Percentiles rank a stretch among this genome's conserved stretches.
Conservation (phyloP, 2,797 vertebrate genomes). For the Melanotaenia trifasciata region DNA sequence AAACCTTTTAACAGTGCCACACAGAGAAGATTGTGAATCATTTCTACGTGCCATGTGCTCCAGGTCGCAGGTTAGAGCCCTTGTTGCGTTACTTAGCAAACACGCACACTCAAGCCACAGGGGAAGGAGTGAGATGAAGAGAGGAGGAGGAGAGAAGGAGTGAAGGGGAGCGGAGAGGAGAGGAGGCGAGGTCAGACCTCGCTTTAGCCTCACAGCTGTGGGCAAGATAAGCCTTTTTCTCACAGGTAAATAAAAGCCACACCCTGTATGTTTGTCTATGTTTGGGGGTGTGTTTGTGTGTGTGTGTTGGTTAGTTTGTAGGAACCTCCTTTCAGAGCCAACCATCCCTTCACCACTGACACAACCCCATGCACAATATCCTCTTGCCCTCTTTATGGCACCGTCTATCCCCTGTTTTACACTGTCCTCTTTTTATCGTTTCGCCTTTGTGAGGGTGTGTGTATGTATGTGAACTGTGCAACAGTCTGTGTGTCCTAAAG, state of each 20-base stretch:
- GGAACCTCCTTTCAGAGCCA: slow-evolving; percentile 33
- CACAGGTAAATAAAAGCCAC: slow-evolving; percentile 78
- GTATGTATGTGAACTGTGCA: slow-evolving; percentile 9
- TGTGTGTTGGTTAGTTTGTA: slow-evolving; percentile 18
- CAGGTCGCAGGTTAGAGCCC: slow-evolving; percentile 74
- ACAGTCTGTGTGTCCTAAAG: slow-evolving; percentile 25
- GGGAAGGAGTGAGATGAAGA: slow-evolving; percentile 59
- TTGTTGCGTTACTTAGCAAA: slow-evolving; percentile 59
- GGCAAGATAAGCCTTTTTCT: slow-evolving; percentile 79
- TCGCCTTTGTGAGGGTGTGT: slow-evolving; percentile 17
- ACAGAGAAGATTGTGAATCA: slow-evolving; percentile 80
- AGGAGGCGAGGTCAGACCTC: slow-evolving; percentile 80
- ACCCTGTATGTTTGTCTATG: slow-evolving; percentile 52
- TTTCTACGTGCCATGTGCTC: slow-evolving; percentile 65
- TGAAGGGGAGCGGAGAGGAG: slow-evolving; percentile 37
- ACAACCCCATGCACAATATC: slow-evolving; percentile 47
- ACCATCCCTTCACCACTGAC: slow-evolving; percentile 47
- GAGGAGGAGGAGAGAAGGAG: slow-evolving; percentile 53
- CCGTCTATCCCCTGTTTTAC: slow-evolving; percentile 16
- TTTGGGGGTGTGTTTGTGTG: slow-evolving; percentile 12
- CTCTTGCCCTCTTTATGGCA: slow-evolving; percentile 24
- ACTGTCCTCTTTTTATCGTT: slow-evolving; percentile 21
- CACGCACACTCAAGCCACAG: slow-evolving; percentile 58
- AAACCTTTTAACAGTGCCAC: slow-evolving; percentile 73
- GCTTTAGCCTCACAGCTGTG: slow-evolving; percentile 85